Evolutionary conservation across 1,140 invertebrate genomes (phyloP), one percentile per base, ranked within the genome.

Genomic region (Diprion similis): DNA sequence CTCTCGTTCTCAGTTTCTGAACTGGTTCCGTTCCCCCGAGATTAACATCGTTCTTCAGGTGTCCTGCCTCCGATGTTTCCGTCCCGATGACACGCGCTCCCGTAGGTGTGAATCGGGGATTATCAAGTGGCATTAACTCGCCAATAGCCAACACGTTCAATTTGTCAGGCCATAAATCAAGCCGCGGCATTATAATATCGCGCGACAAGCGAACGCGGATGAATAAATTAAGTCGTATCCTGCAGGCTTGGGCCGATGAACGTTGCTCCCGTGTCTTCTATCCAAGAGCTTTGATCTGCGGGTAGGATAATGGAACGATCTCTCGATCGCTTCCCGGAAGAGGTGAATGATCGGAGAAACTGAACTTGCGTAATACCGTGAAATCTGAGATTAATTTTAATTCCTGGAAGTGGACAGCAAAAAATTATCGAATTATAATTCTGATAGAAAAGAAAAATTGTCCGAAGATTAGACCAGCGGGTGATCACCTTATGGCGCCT

Each of bases 91-190:
- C 51, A 59, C 51, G 11, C 51, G 51, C 24, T 37, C 24, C 24
- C 24, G 24, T 37, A 59, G 51, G 51, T 59, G 9, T 59, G 51
- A 59, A 59, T 59, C 51, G 51, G 51, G 51, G 51, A 59, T 59
- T 59, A 59, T 59, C n/a, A 59, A 59, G 51, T 59, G 51, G 51
- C 51, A 59, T 59, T 59, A 59, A 59, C 51, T 59, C 51, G 51
- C 51, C 51, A 59, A 59, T 59, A 59, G 6, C 51, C 51, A 59
- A 59, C 51, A 59, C 8, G 11, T 59, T 59, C 51, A 17, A 59
- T 59, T 59, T 59, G 51, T 59, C 51, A 59, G 51, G 9, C 51
- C 51, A 59, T 59, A 59, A 59, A 59, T 59, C 51, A 59, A 59
- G 51, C 11, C 51, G 51, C n/a, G 51, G 11, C 3, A 37, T 37